phyloP scores from a whole-genome alignment of 2,888 invertebrate genomes.

The Steinernema scapterisci region DNA sequence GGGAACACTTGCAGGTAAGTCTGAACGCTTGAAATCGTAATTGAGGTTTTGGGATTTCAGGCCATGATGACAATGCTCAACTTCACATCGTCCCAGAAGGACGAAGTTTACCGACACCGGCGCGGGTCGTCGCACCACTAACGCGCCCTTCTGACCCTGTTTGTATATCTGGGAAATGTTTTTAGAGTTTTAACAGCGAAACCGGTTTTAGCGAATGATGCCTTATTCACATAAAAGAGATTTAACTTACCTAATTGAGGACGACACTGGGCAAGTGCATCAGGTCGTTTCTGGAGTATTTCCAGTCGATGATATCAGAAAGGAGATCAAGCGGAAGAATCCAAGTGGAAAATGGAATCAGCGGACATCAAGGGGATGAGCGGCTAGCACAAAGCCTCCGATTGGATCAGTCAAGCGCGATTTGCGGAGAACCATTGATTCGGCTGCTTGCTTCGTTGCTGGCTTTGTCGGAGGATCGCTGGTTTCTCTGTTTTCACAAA shows the following conservation, averaged over 20 bases:
- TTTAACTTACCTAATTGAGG: neutral
- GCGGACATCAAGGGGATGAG: neutral
- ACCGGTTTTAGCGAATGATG: slow-evolving; percentile 30
- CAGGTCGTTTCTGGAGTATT: no score
- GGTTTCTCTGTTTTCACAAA: neutral
- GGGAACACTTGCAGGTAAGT: slow-evolving; percentile 77
- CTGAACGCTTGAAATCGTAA: neutral
- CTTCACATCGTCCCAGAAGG: slow-evolving; percentile 63
- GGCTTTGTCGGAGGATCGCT: neutral
- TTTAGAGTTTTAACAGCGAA: slow-evolving; percentile 9
- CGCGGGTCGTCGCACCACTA: slow-evolving; percentile 39
- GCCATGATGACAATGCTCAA: slow-evolving; percentile 86
- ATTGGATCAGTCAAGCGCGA: no score
- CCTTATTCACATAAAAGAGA: slow-evolving; percentile 19
- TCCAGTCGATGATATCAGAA: no score
- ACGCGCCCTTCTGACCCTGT: neutral
- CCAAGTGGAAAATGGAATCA: no score
- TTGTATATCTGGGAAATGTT: neutral
- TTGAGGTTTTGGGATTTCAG: slow-evolving; percentile 59
- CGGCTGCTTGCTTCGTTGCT: no score
- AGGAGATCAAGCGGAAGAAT: no score
- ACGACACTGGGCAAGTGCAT: no score
- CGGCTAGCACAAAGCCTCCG: neutral
- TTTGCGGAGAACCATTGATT: no score
- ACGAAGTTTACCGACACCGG: slow-evolving; percentile 52